Conservation (phyloP, 2,113 vertebrate genomes). For the Podilymbus podiceps region DNA sequence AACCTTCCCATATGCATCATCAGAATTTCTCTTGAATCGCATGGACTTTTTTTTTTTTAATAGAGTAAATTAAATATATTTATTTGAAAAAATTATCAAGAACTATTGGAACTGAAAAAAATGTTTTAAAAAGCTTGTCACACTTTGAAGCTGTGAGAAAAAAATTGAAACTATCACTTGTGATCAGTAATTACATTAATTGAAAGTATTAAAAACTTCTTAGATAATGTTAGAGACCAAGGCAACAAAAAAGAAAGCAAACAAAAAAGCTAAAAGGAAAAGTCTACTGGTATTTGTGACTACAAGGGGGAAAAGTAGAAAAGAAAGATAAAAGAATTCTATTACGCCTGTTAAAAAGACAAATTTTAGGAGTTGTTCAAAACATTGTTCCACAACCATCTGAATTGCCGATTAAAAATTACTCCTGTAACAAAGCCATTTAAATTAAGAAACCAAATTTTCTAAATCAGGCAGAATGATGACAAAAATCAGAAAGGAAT, state of each 20-base stretch:
- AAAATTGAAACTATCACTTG: background rate
- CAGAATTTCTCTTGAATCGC: background rate
- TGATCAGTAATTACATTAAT: background rate
- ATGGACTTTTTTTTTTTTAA: background rate
- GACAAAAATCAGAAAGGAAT: background rate
- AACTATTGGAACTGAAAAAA: conserved; percentile 20
- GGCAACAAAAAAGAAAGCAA: background rate
- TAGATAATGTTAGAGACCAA: background rate
- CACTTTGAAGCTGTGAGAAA: background rate
- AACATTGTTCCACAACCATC: background rate
- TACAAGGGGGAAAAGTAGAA: background rate
- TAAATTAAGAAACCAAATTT: background rate
- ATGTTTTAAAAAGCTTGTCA: background rate
- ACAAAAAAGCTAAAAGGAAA: background rate
- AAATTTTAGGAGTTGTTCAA: background rate
- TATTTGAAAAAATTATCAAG: background rate
- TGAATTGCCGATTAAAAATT: background rate
- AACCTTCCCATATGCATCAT: background rate
- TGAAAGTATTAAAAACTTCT: background rate
- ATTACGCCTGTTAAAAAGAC: background rate
- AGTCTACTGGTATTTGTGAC: background rate
- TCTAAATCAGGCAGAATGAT: background rate
- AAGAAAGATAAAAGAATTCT: background rate
- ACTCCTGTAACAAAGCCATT: background rate
- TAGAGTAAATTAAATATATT: background rate